Base-by-base conservation (phyloP, 2,113 vertebrate species). In the Promerops cafer region DNA sequence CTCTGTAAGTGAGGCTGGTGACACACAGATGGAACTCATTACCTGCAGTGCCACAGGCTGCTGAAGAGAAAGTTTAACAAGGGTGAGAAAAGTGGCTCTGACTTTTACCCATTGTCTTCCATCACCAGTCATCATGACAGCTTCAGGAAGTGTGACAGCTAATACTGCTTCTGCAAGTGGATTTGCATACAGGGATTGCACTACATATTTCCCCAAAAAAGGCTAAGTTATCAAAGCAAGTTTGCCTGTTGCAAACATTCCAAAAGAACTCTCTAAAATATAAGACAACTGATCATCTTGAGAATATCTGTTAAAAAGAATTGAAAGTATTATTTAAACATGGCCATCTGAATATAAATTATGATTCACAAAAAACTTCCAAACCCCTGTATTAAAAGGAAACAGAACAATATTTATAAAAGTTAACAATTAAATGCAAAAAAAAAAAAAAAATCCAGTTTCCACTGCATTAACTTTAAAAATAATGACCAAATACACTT, bases 11-110 rank as follows among this genome's bases (percentile, higher is more conserved):
- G 64, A 96, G 81, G 52, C 42, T 77, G 35, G 79, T 96, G 94
- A 96, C 90, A 94, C 47, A 70, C 71, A 95, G 82, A 89, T 90
- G 71, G 87, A 97, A 90, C 80, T 97, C 94, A 94, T 92, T 97
- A 89, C 57, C 86, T 93, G 83, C 42, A 45, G 39, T 64, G 63
- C 86, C 82, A 95, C 74, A 94, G 18, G 59, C 57, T 93, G 78
- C 77, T 94, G 59, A 82, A 74, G 56, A 85, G 69, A 33, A 97
- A 95, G 71, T 96, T 96, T 96, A 94, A 93, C 76, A 64, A 97
- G 83, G 78, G 57, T 57, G 81, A 90, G 79, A 90, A 94, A 93
- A 95, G 71, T 49, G 39, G 35, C 28, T 95, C 35, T 44, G 69
- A 90, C 40, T 89, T 89, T 81, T 81, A 59, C 60, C 60, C 39